Percentiles rank a stretch among this genome's conserved stretches.
phyloP scores from a whole-genome alignment of 2,113 vertebrate genomes.

The Muntiacus reevesi region DNA sequence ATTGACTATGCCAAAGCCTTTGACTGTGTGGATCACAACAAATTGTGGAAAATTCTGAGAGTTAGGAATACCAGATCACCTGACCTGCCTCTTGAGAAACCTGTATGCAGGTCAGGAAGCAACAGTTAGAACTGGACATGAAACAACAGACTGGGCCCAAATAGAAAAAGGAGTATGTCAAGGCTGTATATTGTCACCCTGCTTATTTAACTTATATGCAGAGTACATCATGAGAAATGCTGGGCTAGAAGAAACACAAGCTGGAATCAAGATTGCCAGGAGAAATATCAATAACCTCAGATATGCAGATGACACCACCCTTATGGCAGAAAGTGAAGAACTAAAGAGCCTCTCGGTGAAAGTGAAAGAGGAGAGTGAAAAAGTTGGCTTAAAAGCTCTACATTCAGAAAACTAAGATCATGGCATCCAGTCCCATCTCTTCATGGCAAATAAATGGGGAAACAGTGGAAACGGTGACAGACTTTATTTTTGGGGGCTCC shows the following conservation, averaged over 20 bases:
- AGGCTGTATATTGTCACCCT: not conserved
- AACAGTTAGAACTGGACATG: not conserved
- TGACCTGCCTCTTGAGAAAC: not conserved
- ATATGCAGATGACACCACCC: not conserved
- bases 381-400: not conserved
- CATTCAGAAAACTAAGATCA: not conserved
- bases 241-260: not conserved
- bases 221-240: not conserved
- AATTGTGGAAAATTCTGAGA: not conserved
- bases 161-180: accelerated
- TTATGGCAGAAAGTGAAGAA: not conserved
- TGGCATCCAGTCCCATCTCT: accelerated
- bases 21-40: not conserved
- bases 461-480: not conserved
- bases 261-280: not conserved
- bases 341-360: not conserved
- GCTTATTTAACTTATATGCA: not conserved
- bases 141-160: not conserved
- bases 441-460: not conserved
- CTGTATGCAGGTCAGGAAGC: not conserved
- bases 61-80: not conserved
- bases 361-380: not conserved
- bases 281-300: not conserved
- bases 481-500: accelerated
- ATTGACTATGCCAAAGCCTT: not conserved